A percentile compares a stretch with the other conserved stretches of the same genome.
Conservation (phyloP, 92 coral and sea anemone genomes). For the Parazoanthus atlanticus region DNA sequence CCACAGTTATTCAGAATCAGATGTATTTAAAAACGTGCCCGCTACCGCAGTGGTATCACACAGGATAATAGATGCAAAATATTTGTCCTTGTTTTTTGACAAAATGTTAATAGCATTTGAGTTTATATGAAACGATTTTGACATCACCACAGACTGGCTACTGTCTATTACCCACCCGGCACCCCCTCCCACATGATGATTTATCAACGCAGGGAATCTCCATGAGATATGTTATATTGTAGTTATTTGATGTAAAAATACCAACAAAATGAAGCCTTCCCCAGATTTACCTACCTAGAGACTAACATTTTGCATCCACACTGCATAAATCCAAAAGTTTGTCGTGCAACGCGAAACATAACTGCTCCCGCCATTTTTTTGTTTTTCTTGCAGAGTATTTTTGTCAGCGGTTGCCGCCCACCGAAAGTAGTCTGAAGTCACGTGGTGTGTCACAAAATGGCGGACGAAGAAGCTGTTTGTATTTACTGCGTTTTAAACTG, state of each 20-base stretch:
- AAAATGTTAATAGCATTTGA: no score
- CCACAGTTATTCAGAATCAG: no score
- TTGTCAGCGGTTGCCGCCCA: conserved; percentile 35
- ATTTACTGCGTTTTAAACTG: not conserved
- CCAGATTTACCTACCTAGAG: conserved; percentile 10
- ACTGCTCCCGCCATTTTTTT: conserved; percentile 40
- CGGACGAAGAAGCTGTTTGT: not conserved
- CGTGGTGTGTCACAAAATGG: conserved; percentile 39
- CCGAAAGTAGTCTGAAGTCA: not conserved
- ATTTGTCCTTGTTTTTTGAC: no score
- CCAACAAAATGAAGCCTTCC: not conserved
- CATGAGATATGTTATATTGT: not conserved
- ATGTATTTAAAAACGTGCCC: no score
- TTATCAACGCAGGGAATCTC: no score
- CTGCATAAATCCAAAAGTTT: conserved; percentile 1
- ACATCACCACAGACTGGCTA: no score
- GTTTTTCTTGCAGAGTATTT: not conserved
- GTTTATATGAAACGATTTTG: no score
- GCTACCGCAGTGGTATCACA: no score
- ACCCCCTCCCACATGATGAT: no score
- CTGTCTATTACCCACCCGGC: no score
- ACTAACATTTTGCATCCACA: conserved; percentile 1
- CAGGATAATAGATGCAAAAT: no score
- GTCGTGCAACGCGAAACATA: not conserved
- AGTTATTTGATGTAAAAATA: not conserved